Base-by-base conservation (phyloP, 35 echinoderm and acorn worm species). In the Ophiothrix spiculata region DNA sequence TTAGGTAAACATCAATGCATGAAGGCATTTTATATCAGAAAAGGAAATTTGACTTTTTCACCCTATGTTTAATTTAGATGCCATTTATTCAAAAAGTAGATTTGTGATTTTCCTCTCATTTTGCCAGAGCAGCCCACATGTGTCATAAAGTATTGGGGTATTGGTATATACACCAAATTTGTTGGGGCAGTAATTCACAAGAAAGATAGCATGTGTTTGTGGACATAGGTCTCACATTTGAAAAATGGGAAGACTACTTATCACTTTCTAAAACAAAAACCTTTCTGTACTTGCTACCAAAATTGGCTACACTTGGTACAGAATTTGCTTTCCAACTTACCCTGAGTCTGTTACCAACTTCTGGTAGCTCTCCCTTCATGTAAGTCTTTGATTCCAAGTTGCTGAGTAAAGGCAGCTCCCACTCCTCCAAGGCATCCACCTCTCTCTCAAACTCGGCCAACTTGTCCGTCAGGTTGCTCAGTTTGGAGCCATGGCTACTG, bases 351-450 rank as follows among this genome's bases (percentile, higher is more conserved):
- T 69, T 90, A 36, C 75, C 77, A 33, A 91, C 82, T 15, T 91
- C 88, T 23, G 82, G 73, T 11, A 94, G 76, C 14, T 94, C 90
- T 36, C 82, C 85, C 77, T 80, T 87, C 89, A 94, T 93, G 77
- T 89, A 94, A 56, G 37, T 75, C 16, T 45, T 74, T 19, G 83
- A 90, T 79, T 99, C 96, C 32, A 99, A 40, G 17, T 82, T 84
- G 16, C 45, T 78, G 32, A 99, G 75, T 56, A 91, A 38, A 0
- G 96, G 96, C n/a, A 99, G 86, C 76, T 94, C 89, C 96, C 96
- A 99, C 33, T 99, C 90, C 56, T 99, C 96, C 10, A 99, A 56
- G 31, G 74, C 39, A 75, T 99, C 92, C 41, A 94, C 92, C 79
- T 92, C 85, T 63, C 77, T 91, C 73, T 91, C 89, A 84, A 99